These are phyloP conservation scores for Halcyon leucocephala DNA, from an alignment of 2,797 vertebrate species.

Conservation along the genomic window DNA sequence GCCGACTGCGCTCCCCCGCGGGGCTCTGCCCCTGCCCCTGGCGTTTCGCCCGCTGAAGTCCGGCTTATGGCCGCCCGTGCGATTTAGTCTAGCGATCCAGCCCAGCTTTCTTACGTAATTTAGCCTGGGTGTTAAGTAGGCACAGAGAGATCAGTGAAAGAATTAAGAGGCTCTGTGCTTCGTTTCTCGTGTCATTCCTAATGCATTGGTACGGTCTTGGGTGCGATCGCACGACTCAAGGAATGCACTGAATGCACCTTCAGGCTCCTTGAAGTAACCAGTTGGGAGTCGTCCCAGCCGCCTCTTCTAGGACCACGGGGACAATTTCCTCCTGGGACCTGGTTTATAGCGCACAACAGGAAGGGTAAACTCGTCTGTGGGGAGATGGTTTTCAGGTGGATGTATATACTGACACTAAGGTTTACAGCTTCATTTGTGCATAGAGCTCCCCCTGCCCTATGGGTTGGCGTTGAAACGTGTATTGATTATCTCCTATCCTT, in stretches of 20 bases:
- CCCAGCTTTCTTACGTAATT: rapidly evolving
- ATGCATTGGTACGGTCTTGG: rapidly evolving
- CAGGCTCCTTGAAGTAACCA: not conserved
- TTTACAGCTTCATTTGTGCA: rapidly evolving
- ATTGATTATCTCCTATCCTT: not conserved
- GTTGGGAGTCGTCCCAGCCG: no score
- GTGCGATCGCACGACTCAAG: rapidly evolving
- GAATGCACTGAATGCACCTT: rapidly evolving
- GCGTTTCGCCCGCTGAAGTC: not conserved
- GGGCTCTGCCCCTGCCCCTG: not conserved
- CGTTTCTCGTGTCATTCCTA: rapidly evolving
- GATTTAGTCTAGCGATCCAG: rapidly evolving
- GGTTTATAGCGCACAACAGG: rapidly evolving
- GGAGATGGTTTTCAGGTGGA: not conserved
- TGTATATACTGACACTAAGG: rapidly evolving
- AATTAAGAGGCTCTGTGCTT: no score
- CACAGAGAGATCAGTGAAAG: not conserved
- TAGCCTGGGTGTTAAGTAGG: rapidly evolving
- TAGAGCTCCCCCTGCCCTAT: rapidly evolving
- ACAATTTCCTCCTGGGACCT: rapidly evolving
- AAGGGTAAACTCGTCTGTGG: not conserved
- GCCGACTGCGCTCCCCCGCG: no score
- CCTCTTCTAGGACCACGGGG: not conserved
- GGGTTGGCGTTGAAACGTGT: rapidly evolving
- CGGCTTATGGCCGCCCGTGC: not conserved